phyloP scores from a whole-genome alignment of 2,888 invertebrate genomes.

The Tenthredo livida region DNA sequence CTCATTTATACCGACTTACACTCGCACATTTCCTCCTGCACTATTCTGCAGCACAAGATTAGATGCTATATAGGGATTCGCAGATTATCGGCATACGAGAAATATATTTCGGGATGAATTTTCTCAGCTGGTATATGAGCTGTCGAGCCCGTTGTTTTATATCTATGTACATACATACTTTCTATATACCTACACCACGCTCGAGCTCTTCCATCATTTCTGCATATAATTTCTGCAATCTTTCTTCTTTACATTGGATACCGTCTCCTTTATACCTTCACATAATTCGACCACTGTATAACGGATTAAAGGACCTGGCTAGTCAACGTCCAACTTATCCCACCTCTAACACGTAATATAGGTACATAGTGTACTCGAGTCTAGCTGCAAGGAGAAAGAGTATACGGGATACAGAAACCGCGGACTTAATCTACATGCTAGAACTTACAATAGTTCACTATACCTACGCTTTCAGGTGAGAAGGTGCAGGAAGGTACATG shows the following conservation, averaged over 20 bases:
- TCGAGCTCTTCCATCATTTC: background rate
- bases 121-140: background rate
- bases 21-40: background rate
- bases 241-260: background rate
- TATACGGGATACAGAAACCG: background rate
- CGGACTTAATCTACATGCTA: background rate
- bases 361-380: background rate
- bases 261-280: background rate
- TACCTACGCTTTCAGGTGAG: background rate
- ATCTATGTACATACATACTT: background rate
- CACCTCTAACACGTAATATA: background rate
- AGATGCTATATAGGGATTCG: background rate
- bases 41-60: background rate
- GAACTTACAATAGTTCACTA: background rate
- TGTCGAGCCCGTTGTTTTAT: background rate
- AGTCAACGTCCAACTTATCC: background rate
- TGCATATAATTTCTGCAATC: background rate
- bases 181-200: conserved; percentile 12
- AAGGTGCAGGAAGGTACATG: background rate
- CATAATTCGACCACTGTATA: background rate
- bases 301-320: background rate
- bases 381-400: background rate
- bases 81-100: background rate
- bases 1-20: background rate
- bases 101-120: background rate